Evolutionary conservation across 2,113 vertebrate species (phyloP), one percentile per base, ranked within the genome.

Genomic region (Damaliscus lunatus): DNA sequence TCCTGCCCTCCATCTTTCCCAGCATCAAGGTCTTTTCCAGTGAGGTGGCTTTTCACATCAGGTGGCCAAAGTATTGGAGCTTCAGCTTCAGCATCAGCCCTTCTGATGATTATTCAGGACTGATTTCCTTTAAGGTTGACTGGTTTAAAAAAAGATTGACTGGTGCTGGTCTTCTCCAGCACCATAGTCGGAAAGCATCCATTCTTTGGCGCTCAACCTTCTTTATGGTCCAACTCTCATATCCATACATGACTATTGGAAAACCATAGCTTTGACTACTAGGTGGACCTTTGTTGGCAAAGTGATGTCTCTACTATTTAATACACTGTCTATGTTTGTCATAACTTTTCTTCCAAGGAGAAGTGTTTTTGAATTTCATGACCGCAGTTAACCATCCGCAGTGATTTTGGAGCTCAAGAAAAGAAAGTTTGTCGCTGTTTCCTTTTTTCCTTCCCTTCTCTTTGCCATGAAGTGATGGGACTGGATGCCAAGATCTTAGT

Each of bases 121-220:
- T 71, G 67, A 74, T 74, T 74, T 74, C n/a, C 19, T 74, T 74
- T 74, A 40, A 40, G 67, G 40, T 23, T 74, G 19, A 67, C 64
- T 19, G 33, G 57, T 59, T 23, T 1, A 9, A 59, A 59, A 10
- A 59, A 40, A 40, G 67, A 40, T 23, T 40, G n/a, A 62, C 59
- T 62, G 60, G 12, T 15, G 29, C 13, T 62, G 60, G 29, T 62
- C 67, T 74, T 74, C 67, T 40, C 19, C 5, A 40, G 36, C 67
- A 40, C 67, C n/a, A 12, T 12, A 74, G 67, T 71, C 3, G 1
- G n/a, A 74, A 74, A 74, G 67, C 67, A 23, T 74, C 67, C 36
- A 74, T 40, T 74, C n/a, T 74, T 40, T 0, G 5, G n/a, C 0
- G 0, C 67, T 74, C 10, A 74, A 11, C n/a, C 10, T 74, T 74